A percentile compares a stretch with the other conserved stretches of the same genome.
These are phyloP conservation scores for Plecotus auritus DNA, from an alignment of 2,113 vertebrate species.

Conservation along the genomic window DNA sequence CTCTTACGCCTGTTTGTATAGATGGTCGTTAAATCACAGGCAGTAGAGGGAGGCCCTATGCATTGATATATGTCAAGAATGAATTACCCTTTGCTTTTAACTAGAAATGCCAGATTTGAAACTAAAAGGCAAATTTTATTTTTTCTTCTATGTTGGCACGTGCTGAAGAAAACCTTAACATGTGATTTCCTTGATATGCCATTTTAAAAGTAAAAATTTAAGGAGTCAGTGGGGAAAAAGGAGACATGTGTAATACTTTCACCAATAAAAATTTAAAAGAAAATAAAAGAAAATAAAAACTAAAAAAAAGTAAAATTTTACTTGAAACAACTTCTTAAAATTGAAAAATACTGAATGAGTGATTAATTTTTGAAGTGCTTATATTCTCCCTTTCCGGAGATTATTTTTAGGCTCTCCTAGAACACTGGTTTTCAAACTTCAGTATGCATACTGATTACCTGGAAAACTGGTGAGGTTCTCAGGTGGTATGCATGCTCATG, in stretches of 20 bases:
- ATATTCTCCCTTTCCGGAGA: neutral
- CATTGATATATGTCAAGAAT: neutral
- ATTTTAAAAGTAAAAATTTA: slow-evolving; percentile 56
- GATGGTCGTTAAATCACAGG: neutral
- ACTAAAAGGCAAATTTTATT: neutral
- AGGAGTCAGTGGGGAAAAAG: too few species aligned
- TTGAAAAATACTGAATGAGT: neutral
- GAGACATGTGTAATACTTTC: too few species aligned
- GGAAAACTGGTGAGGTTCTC: neutral
- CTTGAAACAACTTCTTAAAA: slow-evolving; percentile 31
- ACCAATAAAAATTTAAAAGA: too few species aligned
- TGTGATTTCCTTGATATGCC: slow-evolving; percentile 3
- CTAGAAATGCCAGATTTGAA: neutral
- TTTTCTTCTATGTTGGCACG: neutral
- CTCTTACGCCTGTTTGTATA: neutral
- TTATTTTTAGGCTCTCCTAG: slow-evolving; percentile 54
- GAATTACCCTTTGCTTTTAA: neutral
- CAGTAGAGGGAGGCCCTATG: neutral
- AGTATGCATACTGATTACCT: neutral
- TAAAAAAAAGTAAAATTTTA: slow-evolving; percentile 35
- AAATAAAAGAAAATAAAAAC: too few species aligned
- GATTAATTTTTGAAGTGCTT: slow-evolving; percentile 55
- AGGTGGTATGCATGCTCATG: neutral
- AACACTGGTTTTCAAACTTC: neutral
- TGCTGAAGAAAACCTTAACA: neutral